Base-by-base conservation (phyloP, 2,113 vertebrate genomes). In the Rhipidura dahli region DNA sequence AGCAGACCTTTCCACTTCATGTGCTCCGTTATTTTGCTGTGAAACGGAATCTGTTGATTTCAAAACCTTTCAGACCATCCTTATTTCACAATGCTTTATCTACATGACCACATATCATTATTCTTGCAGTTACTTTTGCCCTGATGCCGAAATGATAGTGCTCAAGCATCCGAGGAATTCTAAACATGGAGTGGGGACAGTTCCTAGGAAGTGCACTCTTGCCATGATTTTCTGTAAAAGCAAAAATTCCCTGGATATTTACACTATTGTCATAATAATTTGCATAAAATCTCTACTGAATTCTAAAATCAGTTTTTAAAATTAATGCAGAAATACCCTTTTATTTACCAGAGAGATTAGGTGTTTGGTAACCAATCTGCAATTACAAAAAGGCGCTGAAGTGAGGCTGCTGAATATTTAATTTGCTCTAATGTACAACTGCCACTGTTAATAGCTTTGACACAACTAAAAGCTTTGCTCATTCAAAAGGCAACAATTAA, bases 391-490 rank as follows among this genome's bases (percentile, higher is more conserved):
- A 28, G 49, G 72, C 90, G 39, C 26, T 83, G 71, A 54, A 83
- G 86, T 49, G 93, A 89, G 61, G 35, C 87, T 90, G 79, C 54
- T 90, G 93, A 92, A 90, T 94, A 89, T 94, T 96, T 95, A 50
- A 96, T 94, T 87, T 68, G 27, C 73, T 93, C n/a, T 95, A 90
- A 81, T 81, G 70, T 33, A 13, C 63, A 90, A 9, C 88, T 88
- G 86, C 84, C 72, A 23, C 65, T 57, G 60, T 78, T 92, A 91
- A 92, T 94, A 81, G 86, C 72, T 92, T 91, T 93, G 78, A 93
- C 75, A 95, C 68, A 76, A 87, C 87, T 96, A 93, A 97, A 96
- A 96, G 95, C 93, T 94, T 90, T 96, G 59, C 69, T 92, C 44
- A 21, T 81, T 95, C 80, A 68, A 68, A 92, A 94, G 72, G 87